A percentile compares a stretch with the other conserved stretches of the same genome.
Evolutionary conservation across 1,140 invertebrate species (phyloP).

Genomic region (Plodia interpunctella): DNA sequence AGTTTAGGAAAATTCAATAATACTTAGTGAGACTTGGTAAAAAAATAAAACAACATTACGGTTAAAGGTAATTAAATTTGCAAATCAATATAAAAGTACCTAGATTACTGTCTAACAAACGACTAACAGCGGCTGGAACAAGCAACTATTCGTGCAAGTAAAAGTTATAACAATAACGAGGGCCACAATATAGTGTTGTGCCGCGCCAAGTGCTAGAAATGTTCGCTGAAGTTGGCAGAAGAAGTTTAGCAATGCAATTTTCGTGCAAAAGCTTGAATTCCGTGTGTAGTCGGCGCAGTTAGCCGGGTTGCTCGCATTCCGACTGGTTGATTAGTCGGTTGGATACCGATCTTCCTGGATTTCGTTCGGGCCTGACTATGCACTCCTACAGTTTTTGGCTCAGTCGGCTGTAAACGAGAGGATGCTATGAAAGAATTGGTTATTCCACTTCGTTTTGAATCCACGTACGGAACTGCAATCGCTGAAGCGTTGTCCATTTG

Average conservation of each 20-base stretch:
- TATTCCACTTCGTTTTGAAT: constrained; percentile 4
- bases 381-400: constrained; percentile 30
- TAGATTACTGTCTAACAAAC: not conserved
- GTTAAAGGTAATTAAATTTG: too few relatives aligned
- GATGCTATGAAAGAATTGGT: constrained; percentile 9
- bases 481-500: not conserved
- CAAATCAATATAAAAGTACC: too few relatives aligned
- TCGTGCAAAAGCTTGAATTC: constrained; percentile 19
- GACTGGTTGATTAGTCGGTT: constrained; percentile 36
- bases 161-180: constrained; percentile 6
- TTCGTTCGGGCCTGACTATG: constrained; percentile 15
- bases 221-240: constrained; percentile 3
- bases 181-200: constrained; percentile 5
- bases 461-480: not conserved
- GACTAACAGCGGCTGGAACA: not conserved
- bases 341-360: constrained; percentile 8
- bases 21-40: too few relatives aligned
- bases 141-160: not conserved
- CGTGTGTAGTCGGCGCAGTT: constrained; percentile 11
- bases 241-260: constrained; percentile 7
- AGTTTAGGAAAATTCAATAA: too few relatives aligned
- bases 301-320: constrained; percentile 27
- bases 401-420: constrained; percentile 13
- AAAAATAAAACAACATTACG: too few relatives aligned
- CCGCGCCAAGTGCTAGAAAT: constrained; percentile 3